These are phyloP conservation scores for Eristalinus aeneus DNA, from an alignment of 2,888 invertebrate species.

Conservation along the genomic window DNA sequence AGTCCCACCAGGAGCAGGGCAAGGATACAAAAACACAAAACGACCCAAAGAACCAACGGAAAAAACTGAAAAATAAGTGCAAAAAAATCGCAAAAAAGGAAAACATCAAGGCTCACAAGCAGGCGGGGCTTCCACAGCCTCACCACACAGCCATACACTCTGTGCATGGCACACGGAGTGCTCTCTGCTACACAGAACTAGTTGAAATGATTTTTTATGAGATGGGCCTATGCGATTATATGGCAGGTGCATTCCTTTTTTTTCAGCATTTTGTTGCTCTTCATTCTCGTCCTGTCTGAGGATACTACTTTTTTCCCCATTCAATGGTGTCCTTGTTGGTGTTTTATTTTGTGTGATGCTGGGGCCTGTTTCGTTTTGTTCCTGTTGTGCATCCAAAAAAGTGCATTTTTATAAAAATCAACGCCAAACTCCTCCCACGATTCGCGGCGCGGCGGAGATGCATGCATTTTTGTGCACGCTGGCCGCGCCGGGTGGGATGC, in stretches of 20 bases:
- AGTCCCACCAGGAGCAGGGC: constrained; percentile 24
- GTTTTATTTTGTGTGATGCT: background rate
- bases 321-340: background rate
- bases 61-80: constrained; percentile 21
- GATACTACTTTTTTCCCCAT: constrained; percentile 3
- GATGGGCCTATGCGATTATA: constrained; percentile 70
- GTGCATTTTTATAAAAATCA: constrained; percentile 67
- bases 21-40: constrained; percentile 21
- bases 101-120: constrained; percentile 65
- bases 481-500: background rate
- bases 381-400: constrained; percentile 49
- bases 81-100: constrained; percentile 42
- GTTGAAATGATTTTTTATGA: constrained; percentile 70
- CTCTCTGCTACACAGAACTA: constrained; percentile 47
- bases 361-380: constrained; percentile 30
- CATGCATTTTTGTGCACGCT: constrained; percentile 56
- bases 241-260: constrained; percentile 59
- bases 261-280: background rate
- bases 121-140: constrained; percentile 64
- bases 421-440: constrained; percentile 70
- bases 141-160: constrained; percentile 58
- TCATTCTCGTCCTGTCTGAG: constrained; percentile 19
- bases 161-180: constrained; percentile 26
- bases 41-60: background rate
- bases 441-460: background rate